Base-by-base conservation (phyloP, 2,113 vertebrate species). In the Mesocricetus auratus region DNA sequence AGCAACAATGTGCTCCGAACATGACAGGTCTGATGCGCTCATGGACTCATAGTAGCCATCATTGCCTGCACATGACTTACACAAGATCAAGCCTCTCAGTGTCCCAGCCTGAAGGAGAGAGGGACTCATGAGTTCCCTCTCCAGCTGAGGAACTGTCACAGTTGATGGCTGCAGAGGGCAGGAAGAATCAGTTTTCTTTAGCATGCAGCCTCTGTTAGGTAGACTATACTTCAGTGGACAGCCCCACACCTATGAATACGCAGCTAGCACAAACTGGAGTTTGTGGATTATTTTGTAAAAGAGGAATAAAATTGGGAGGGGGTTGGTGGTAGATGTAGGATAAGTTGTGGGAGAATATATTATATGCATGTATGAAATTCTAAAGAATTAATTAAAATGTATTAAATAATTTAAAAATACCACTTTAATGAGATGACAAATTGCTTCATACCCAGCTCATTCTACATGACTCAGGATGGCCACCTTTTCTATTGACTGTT, bases 371-470 rank as follows among this genome's bases (percentile, higher is more conserved):
- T 26, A 29, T 83, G 56, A 16, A 29, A 83, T 60, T 83, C 56
- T 62, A 42, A 42, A 39, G 53, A 58, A 81, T 58, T n/a, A 3
- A 39, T 58, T n/a, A 58, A 81, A 81, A 58, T 58, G 5, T 58
- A 24, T 9, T 58, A n/a, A 15, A 58, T 56, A 58, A 13, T n/a
- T 53, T 58, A 3, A n/a, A 58, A 81, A n/a, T 58, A 13, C 5
- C n/a, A 83, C 21, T 83, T 95, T 93, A 90, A 93, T 94, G 42
- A 85, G 47, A 82, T 66, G 42, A 91, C n/a, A 89, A 79, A 79
- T 39, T 95, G 39, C 77, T 74, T 95, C 75, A 71, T 87, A 50
- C 45, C 73, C 47, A 79, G 26, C n/a, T 92, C 47, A 83, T 47
- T 64, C 85, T 68, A 68, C 13, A 83, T 71, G 26, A 83, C 5